Evolutionary conservation across 2,888 invertebrate species (phyloP), one percentile per base, ranked within the genome.

Genomic region (Eurois occulta): DNA sequence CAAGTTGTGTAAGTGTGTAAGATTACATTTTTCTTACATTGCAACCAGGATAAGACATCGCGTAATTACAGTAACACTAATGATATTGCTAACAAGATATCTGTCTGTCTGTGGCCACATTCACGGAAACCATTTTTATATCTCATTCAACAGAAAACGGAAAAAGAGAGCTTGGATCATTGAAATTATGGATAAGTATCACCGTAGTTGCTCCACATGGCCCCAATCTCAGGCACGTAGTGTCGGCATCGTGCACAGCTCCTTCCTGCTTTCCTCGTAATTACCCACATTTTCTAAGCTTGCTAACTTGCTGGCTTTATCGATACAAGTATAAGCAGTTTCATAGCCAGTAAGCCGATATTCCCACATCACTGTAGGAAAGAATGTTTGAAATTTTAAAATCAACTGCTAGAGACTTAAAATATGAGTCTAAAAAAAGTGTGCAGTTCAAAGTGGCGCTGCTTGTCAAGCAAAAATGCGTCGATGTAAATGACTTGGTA

Each of bases 231-330:
- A 73, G 75, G 43, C 86, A 85, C 75, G 87, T 86, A 84, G 75
- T 75, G 66, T 75, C 74, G 64, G 69, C 76, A 72, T 70, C 79
- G 67, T 62, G 71, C 58, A 52, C 68, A 69, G 69, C 75, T 77
- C 73, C 84, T 85, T 85, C 87, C 85, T 84, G 62, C 84, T 85
- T 85, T 85, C 77, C 80, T 77, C 75, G 72, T 80, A 86, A 85
- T 85, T 72, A 77, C 52, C 58, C 67, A 52, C 43, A 62, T 78
- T 86, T 86, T 86, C 83, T 86, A 84, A 83, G 73, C 83, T 67
- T 62, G 86, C 74, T 81, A n/a, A 24, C n/a, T 28, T 48, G 32
- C 41, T 58, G 55, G 43, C 55, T 72, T 52, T 32, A 48, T 62
- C 66, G 52, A 85, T 60, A 43, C 52, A 32, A 35, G 62, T 35